Conservation (phyloP, 2,888 invertebrate species). For the Drosophila formosana region DNA sequence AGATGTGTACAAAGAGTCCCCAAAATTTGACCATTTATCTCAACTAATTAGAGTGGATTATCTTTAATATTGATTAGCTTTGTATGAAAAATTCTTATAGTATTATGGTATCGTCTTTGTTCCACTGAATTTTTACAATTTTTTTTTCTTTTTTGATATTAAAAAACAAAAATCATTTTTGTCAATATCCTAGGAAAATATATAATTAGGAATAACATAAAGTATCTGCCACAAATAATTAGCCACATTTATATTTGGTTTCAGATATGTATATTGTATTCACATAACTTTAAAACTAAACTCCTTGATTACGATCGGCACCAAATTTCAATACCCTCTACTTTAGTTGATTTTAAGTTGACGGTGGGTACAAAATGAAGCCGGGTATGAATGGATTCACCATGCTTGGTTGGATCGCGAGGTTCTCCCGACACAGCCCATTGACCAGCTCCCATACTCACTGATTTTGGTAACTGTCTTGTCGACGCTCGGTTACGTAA, state of each 20-base stretch:
- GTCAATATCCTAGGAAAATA: no score
- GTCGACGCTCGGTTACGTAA: constrained; percentile 53
- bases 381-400: constrained; percentile 72
- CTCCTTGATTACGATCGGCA: neutral
- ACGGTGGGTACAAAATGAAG: constrained; percentile 40
- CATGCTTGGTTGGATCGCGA: constrained; percentile 28
- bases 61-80: neutral
- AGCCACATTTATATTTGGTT: no score
- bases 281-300: no score
- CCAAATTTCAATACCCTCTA: neutral
- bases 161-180: no score
- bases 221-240: no score
- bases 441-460: constrained; percentile 45
- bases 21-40: neutral
- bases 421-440: constrained; percentile 33
- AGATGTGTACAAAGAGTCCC: constrained; percentile 9
- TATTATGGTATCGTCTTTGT: no score
- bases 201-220: no score
- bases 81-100: no score
- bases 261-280: no score
- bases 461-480: constrained; percentile 58
- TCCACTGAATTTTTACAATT: no score
- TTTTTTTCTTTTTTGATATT: no score
- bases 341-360: neutral
- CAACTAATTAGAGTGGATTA: constrained; percentile 3